Percentiles rank a stretch among this genome's conserved stretches.
phyloP scores from a whole-genome alignment of 37 sponge, comb jelly and placozoan genomes.

The Chondrosia reniformis region DNA sequence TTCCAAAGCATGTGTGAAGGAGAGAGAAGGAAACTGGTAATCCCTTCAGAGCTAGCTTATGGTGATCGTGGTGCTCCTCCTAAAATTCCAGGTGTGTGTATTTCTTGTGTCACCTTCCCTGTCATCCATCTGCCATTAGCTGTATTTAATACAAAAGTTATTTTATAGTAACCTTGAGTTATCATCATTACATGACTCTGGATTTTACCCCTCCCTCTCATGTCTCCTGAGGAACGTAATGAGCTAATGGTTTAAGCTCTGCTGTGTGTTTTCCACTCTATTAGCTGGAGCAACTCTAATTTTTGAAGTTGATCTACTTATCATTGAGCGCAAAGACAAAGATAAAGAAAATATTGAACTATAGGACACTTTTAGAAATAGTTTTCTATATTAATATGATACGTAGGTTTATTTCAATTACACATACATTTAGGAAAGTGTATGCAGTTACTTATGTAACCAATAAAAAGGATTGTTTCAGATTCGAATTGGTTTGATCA shows the following conservation, averaged over 20 bases:
- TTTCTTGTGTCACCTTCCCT: no score
- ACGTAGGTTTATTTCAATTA: no score
- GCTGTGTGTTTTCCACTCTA: background rate
- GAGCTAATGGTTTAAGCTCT: background rate
- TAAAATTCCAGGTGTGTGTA: slow-evolving; percentile 72
- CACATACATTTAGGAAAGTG: no score
- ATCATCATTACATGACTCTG: background rate
- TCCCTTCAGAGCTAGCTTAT: slow-evolving; percentile 87
- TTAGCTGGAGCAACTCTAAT: slow-evolving; percentile 87
- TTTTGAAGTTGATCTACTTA: slow-evolving; percentile 89
- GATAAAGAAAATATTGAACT: no score
- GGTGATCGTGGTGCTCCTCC: slow-evolving; percentile 93
- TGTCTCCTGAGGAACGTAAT: background rate
- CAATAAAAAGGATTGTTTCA: no score
- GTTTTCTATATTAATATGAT: no score
- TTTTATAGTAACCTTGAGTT: no score
- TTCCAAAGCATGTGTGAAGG: slow-evolving; percentile 88
- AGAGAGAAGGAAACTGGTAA: slow-evolving; percentile 81
- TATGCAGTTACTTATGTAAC: no score
- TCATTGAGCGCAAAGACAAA: slow-evolving; percentile 62
- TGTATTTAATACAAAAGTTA: no score
- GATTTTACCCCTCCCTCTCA: background rate
- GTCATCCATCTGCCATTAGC: no score
- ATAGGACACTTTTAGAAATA: no score
- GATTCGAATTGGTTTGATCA: no score